Evolutionary conservation across 2,113 vertebrate species (phyloP).

Genomic region (Gymnorhina tibicen): DNA sequence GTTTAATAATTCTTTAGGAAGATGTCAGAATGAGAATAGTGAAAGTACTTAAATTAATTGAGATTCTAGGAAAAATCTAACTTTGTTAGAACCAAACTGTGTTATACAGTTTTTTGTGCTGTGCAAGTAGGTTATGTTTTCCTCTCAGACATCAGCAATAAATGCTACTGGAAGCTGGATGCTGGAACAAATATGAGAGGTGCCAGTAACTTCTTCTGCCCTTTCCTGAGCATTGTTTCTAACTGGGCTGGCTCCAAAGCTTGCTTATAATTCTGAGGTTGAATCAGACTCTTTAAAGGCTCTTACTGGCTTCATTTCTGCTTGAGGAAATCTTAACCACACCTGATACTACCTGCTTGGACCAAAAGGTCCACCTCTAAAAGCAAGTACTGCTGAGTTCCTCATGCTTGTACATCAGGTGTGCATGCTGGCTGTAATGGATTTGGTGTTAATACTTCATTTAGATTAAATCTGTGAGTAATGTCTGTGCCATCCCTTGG

Average conservation of each 20-base stretch:
- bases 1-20: background rate
- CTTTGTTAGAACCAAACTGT: background rate
- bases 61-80: background rate
- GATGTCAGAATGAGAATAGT: background rate
- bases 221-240: background rate
- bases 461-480: background rate
- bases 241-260: background rate
- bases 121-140: background rate
- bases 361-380: background rate
- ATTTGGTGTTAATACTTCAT: background rate
- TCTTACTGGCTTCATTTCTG: background rate
- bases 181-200: background rate
- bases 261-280: background rate
- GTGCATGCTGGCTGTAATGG: background rate
- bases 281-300: background rate
- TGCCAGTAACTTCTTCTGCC: background rate
- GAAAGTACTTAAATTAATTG: background rate
- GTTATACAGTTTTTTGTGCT: background rate
- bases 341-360: background rate
- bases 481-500: background rate
- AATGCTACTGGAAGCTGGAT: background rate
- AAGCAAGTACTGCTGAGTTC: background rate
- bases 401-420: background rate
- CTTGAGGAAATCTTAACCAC: background rate
- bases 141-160: background rate